Evolutionary conservation across 2,113 vertebrate species (phyloP), one percentile per base, ranked within the genome.

Genomic region (Dinomys branickii): DNA sequence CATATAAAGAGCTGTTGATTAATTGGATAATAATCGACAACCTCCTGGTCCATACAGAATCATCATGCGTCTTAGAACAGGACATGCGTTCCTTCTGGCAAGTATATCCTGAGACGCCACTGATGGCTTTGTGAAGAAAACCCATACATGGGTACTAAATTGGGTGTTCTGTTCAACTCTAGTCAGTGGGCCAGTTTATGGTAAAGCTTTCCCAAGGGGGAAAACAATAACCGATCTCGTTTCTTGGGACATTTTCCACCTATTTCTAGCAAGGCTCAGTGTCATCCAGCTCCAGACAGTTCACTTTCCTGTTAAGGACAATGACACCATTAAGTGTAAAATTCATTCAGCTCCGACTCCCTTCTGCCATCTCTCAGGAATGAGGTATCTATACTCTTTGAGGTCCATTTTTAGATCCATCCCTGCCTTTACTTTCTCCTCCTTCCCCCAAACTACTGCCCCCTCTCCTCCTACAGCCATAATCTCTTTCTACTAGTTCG

Each of bases 211-310:
- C 47, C 81, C 12, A 80, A 20, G 22, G 6, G 4, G 12, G 2
- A 65, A 85, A 87, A 50, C 20, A 81, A 22, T 7, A 30, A 87
- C 44, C 50, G 47, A 7, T 85, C 52, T 54, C 61, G 80, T 75
- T 89, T 41, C 65, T 94, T 91, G 88, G 2, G 83, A 33, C 38
- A 82, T 54, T 85, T 83, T 81, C 69, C 19, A 80, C 38, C 94
- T 78, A 61, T 1, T 67, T 81, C 28, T 58, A 44, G 38, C 17
- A 30, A 83, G 41, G 69, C 58, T 84, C 61, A 88, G 35, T 59
- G 88, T 41, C 16, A 44, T 33, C 12, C 28, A 82, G 2, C 28
- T 94, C 58, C 14, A 71, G 41, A 88, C 58, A 73, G 47, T 65
- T 69, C 8, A n/a, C 30, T 30, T 47, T 78, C 82, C 17, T 71